Evolutionary conservation across 1,140 invertebrate genomes (phyloP), one percentile per base, ranked within the genome.

Genomic region (Oreohelix idahoensis): DNA sequence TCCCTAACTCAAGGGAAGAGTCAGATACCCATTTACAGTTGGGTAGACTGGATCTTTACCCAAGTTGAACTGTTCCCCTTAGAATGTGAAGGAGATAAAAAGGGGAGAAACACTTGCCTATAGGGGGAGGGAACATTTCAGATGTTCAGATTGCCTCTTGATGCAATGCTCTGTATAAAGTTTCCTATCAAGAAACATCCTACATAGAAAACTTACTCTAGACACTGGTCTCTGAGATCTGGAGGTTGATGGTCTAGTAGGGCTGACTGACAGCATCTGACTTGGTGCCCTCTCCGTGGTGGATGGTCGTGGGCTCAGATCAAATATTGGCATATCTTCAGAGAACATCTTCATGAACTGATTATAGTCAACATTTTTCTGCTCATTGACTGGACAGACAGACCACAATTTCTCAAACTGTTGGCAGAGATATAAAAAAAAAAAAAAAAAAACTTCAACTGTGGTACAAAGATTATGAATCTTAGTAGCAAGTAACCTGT

Each of bases 381-480:
- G 91, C 58, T 90, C 88, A 85, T 91, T 92, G 11, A 91, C 79
- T 0, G 87, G 83, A n/a, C 90, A 63, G 20, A 83, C 76, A 13
- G 74, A 49, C 88, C 89, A 90, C 0, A 92, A 29, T 29, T 83
- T 88, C n/a, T 91, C 88, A 89, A 91, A 92, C 91, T 91, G 86
- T 38, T 32, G n/a, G 36, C n/a, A 45, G 69, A 35, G 23, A 36
- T 17, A 35, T 15, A 2, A 35, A 71, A n/a, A n/a, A n/a, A n/a
- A n/a, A n/a, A n/a, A n/a, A n/a, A n/a, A n/a, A n/a, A n/a, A n/a
- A n/a, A n/a, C n/a, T n/a, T n/a, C n/a, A n/a, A n/a, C n/a, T n/a
- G n/a, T n/a, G n/a, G n/a, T n/a, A n/a, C n/a, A n/a, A n/a, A n/a
- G n/a, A n/a, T n/a, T n/a, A n/a, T n/a, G n/a, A n/a, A n/a, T n/a